Percentiles rank a stretch among this genome's conserved stretches.
Conservation (phyloP, 2,797 vertebrate species). For the Xenentodon cancila region DNA sequence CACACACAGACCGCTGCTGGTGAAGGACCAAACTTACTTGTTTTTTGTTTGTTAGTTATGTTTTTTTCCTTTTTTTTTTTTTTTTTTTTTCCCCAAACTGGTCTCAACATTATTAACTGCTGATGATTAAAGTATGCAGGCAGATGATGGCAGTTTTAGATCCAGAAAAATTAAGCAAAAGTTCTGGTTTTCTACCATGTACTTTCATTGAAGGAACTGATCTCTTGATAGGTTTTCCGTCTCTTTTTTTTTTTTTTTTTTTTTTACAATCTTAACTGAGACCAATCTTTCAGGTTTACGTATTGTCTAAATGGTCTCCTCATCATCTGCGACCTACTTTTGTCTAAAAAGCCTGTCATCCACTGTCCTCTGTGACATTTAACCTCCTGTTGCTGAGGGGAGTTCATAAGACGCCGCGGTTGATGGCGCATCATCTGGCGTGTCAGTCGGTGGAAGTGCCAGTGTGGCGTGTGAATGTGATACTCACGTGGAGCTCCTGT, state of each 20-base stretch:
- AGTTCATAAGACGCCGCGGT: conserved; percentile 38
- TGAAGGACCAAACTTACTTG: not conserved
- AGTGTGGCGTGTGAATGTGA: conserved; percentile 5
- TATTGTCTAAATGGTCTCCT: not conserved
- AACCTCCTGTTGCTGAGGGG: conserved; percentile 18
- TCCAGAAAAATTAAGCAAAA: not conserved
- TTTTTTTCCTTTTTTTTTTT: too few relatives aligned
- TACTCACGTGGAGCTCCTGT: conserved; percentile 93
- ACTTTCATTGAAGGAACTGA: conserved; percentile 86
- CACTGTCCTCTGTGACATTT: conserved; percentile 25
- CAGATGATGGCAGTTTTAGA: conserved; percentile 5
- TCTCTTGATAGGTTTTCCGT: conserved; percentile 88
- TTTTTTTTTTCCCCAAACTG: not conserved
- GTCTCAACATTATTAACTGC: conserved; percentile 1
- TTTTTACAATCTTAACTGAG: too few relatives aligned
- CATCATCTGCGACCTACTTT: conserved; percentile 22
- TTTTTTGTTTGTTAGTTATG: too few relatives aligned
- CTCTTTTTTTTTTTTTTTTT: too few relatives aligned
- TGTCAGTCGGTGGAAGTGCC: not conserved
- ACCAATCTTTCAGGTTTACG: too few relatives aligned
- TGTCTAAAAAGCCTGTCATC: conserved; percentile 10
- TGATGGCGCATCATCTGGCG: not conserved
- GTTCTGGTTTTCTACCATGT: conserved; percentile 3
- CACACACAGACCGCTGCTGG: not conserved
- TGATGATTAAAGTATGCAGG: not conserved